Conservation (phyloP, 2,888 invertebrate genomes). For the Actias luna region DNA sequence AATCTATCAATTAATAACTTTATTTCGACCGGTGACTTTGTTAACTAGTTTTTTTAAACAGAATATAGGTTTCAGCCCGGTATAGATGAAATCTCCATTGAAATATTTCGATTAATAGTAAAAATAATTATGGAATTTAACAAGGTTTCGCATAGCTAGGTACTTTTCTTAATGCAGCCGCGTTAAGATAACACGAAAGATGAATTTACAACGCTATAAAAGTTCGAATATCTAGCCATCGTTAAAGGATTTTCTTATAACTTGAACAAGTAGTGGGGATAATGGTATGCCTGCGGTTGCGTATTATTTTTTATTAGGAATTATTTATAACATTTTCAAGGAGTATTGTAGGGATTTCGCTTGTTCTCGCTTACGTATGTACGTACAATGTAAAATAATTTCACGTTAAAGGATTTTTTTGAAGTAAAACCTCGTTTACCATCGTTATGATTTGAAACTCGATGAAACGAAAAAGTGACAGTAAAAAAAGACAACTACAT, state of each 20-base stretch:
- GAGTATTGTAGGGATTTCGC: not conserved
- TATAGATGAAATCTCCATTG: no score
- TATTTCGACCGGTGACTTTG: no score
- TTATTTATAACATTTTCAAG: not conserved
- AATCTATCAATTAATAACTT: no score
- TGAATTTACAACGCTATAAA: constrained; percentile 9
- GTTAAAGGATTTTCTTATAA: constrained; percentile 5
- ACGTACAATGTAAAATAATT: no score
- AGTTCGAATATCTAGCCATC: constrained; percentile 5
- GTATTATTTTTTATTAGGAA: not conserved
- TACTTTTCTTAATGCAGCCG: not conserved
- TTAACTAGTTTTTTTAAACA: no score
- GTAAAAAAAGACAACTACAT: no score
- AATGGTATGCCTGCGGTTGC: constrained; percentile 1
- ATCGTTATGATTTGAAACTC: no score
- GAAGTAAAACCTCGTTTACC: no score
- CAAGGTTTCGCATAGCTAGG: not conserved
- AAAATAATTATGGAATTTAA: not conserved
- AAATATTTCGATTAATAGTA: not conserved
- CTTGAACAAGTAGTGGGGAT: not conserved
- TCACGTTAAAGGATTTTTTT: no score
- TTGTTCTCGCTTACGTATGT: no score
- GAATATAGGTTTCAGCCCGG: no score
- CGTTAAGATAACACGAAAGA: constrained; percentile 3
- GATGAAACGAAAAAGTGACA: no score